Percentiles rank a stretch among this genome's conserved stretches.
These are phyloP conservation scores for Rhea pennata DNA, from an alignment of 2,113 vertebrate species.

Conservation along the genomic window DNA sequence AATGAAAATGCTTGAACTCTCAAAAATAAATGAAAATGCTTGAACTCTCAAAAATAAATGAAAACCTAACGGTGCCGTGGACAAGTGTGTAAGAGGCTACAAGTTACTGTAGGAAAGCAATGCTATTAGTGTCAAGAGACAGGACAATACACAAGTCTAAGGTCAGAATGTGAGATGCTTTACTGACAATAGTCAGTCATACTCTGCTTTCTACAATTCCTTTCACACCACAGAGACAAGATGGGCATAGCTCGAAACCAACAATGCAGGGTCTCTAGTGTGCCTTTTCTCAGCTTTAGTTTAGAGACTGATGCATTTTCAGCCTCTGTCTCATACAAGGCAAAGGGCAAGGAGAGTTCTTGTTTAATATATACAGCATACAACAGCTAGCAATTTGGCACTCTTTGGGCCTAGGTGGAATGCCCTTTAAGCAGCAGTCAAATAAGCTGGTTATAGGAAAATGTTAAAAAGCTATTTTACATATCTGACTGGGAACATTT, in stretches of 20 bases:
- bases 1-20: not conserved
- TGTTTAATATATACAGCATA: not conserved
- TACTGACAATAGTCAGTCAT: not conserved
- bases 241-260: slow-evolving; percentile 15
- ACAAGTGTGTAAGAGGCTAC: not conserved
- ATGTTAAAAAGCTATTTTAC: slow-evolving; percentile 68
- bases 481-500: slow-evolving; percentile 34
- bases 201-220: not conserved
- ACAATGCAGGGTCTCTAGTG: not conserved
- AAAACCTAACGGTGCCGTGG: not conserved
- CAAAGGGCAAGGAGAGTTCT: not conserved
- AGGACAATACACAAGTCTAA: not conserved
- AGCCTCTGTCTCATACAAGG: slow-evolving; percentile 12
- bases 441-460: slow-evolving; percentile 56
- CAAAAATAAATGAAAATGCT: not conserved
- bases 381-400: slow-evolving; percentile 61
- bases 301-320: not conserved
- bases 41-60: not conserved
- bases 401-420: slow-evolving; percentile 7
- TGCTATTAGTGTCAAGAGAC: not conserved
- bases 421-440: slow-evolving; percentile 58
- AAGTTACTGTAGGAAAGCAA: not conserved
- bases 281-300: slow-evolving; percentile 29
- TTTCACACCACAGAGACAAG: slow-evolving; percentile 5
- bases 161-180: not conserved